A percentile compares a stretch with the other conserved stretches of the same genome.
Conservation (phyloP, 2,797 vertebrate species). For the Gadopsis bispinosus region DNA sequence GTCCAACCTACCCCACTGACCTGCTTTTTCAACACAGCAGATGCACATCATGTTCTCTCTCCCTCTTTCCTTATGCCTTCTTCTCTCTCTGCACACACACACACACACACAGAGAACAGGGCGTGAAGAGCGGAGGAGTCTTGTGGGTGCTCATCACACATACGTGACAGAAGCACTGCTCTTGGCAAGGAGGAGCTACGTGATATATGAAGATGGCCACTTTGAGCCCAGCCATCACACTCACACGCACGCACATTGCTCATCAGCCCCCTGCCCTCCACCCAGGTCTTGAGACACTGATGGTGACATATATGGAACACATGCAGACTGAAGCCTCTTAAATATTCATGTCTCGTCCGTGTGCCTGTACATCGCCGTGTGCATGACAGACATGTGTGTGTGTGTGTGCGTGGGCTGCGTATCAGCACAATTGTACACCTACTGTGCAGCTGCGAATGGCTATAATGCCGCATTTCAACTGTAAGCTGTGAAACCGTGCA, state of each 20-base stretch:
- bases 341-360: slow-evolving; percentile 84
- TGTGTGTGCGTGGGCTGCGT: background rate
- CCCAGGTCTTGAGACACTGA: slow-evolving; percentile 76
- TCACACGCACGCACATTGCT: slow-evolving; percentile 34
- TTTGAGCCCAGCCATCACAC: slow-evolving; percentile 53
- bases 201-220: slow-evolving; percentile 82
- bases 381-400: slow-evolving; percentile 42
- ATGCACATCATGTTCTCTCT: slow-evolving; percentile 46
- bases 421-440: slow-evolving; percentile 16
- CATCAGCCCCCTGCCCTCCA: slow-evolving; percentile 75
- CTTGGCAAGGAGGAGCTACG: slow-evolving; percentile 74
- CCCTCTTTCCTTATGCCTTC: slow-evolving; percentile 21
- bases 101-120: slow-evolving; percentile 9
- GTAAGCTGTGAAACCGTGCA: background rate
- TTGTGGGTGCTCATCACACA: slow-evolving; percentile 79
- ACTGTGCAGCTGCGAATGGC: slow-evolving; percentile 30
- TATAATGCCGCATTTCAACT: slow-evolving; percentile 19
- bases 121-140: slow-evolving; percentile 60
- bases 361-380: slow-evolving; percentile 65
- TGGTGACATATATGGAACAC: slow-evolving; percentile 84
- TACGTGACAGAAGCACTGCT: slow-evolving; percentile 79
- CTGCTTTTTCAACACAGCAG: slow-evolving; percentile 70
- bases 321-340: slow-evolving; percentile 80
- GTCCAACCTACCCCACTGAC: slow-evolving; percentile 72
- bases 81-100: background rate